Evolutionary conservation across 1,140 invertebrate species (phyloP), one percentile per base, ranked within the genome.

Genomic region (Delia radicum): DNA sequence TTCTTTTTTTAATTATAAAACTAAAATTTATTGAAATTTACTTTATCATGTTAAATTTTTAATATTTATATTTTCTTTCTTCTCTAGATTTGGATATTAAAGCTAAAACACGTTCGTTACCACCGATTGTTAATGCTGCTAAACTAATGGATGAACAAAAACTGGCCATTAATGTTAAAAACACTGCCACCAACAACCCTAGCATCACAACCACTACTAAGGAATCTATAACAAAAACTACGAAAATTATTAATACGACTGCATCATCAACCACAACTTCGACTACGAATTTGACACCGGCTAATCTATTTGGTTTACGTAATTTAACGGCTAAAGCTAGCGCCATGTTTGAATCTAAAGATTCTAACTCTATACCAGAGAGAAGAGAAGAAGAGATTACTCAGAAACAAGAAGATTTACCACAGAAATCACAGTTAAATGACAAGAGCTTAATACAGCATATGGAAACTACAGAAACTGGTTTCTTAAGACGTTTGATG

Each of bases 21-120:
- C 83, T 82, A 77, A 74, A 75, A 8, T 46, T 10, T n/a, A 6
- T n/a, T n/a, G n/a, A n/a, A n/a, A n/a, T 18, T 12, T 42, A 10
- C 37, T 6, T 2, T 12, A 29, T 28, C 15, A 69, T 31, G 71
- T 67, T 71, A 28, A 31, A 18, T 31, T 46, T 7, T 55, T n/a
- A n/a, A 21, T 55, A n/a, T n/a, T 24, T 24, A 48, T 48, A n/a
- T 13, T 6, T 65, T n/a, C 12, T 21, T n/a, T n/a, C 28, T 67
- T 28, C 55, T 28, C 7, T 26, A 84, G 83, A 83, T 77, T 24
- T 74, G 1, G 82, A 83, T 24, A 71, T 73, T 8, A 90, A 90
- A 86, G 80, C 89, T 75, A 92, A 92, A 86, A 92, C 91, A 37
- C 90, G 90, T 28, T 92, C 91, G 74, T 83, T 93, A 42, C 91